Evolutionary conservation across 2,888 invertebrate species (phyloP), one percentile per base, ranked within the genome.

Genomic region (Psylliodes chrysocephalus): DNA sequence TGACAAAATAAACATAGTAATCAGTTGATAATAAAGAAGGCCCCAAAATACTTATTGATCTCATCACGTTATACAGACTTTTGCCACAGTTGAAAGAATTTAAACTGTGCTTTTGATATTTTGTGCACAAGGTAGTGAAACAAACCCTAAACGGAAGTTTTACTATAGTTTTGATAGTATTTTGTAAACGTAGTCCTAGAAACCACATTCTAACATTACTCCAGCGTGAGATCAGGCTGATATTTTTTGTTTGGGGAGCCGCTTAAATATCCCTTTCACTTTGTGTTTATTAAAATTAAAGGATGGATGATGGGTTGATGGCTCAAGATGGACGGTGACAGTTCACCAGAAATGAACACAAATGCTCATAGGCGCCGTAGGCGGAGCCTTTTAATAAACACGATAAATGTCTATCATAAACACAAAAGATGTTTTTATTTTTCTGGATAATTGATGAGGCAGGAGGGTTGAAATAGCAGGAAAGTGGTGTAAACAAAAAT

Each of bases 191-290:
- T 14, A 18, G 42, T 25, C 14, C 15, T 52, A 44, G 52, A 60
- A 61, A 54, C 42, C 35, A 53, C 61, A 54, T 28, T 42, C 42
- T 42, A 42, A 53, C 30, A 19, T 60, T 60, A 60, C 19, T 60
- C 28, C 17, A 61, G 51, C 62, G 55, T 62, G 55, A 55, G 55
- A 62, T 47, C 55, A 25, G 42, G 54, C 47, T 18, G 38, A 51
- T 47, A 53, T 55, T 62, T 62, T 60, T 62, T 62, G 49, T 49
- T 49, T 42, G 42, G 42, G 18, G 42, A 42, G 42, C 42, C 42
- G 42, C 42, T 54, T 55, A 33, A 49, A 51, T 40, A 55, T 64
- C 60, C 64, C 64, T 64, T 64, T 60, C 60, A 60, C 64, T 64
- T 64, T 51, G 56, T 60, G 60, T 60, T n/a, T 56, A 64, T 61